Percentiles rank a stretch among this genome's conserved stretches.
phyloP scores from a whole-genome alignment of 1,140 invertebrate species.

The Zaprionus inermis region DNA sequence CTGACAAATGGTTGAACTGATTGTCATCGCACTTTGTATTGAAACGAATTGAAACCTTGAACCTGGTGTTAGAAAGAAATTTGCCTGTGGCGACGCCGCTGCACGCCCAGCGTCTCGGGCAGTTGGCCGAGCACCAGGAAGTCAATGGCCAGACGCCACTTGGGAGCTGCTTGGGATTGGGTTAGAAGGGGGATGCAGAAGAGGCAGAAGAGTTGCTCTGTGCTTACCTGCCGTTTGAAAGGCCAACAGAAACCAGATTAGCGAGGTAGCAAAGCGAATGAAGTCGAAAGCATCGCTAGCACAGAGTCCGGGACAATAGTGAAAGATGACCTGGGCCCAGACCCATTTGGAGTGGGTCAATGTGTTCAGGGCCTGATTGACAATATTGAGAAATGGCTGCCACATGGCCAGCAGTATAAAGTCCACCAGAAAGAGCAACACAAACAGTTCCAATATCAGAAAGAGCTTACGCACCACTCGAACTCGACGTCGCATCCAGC shows the following conservation, averaged over 20 bases:
- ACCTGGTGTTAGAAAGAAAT: not conserved
- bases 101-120: constrained; percentile 13
- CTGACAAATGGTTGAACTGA: not conserved
- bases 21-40: not conserved
- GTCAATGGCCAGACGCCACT: constrained; percentile 48
- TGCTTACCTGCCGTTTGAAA: constrained; percentile 34
- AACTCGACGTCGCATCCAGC: constrained; percentile 1
- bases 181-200: too few relatives aligned
- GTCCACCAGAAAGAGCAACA: constrained; percentile 31
- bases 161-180: constrained; percentile 11
- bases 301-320: constrained; percentile 38
- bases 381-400: constrained; percentile 33
- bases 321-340: constrained; percentile 7
- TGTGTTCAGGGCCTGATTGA: constrained; percentile 24
- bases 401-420: constrained; percentile 39
- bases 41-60: not conserved
- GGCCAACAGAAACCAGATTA: constrained; percentile 32
- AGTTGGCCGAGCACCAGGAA: constrained; percentile 42
- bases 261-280: constrained; percentile 30
- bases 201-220: too few relatives aligned
- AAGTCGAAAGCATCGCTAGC: constrained; percentile 38
- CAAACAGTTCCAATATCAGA: constrained; percentile 23
- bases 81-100: constrained; percentile 8
- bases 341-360: constrained; percentile 6
- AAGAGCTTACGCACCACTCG: constrained; percentile 12